A percentile compares a stretch with the other conserved stretches of the same genome.
Evolutionary conservation across 2,797 vertebrate species (phyloP).

Genomic region (Diglossa cyanea): DNA sequence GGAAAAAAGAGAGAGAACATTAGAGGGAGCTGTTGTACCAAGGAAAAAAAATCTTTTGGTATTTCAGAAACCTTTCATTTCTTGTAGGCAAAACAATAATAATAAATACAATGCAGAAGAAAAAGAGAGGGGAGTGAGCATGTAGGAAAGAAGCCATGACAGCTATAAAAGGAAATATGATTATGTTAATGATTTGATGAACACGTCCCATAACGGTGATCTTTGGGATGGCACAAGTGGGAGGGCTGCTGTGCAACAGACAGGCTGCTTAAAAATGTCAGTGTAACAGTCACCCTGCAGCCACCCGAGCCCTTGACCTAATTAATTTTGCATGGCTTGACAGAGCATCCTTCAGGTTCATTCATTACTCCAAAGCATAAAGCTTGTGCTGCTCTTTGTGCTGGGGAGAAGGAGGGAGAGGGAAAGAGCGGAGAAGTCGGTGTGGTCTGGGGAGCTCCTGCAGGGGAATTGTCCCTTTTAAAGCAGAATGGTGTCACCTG

Average conservation of each 20-base stretch:
- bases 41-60: not conserved
- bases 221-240: not conserved
- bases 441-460: not conserved
- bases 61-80: not conserved
- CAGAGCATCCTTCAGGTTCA: not conserved
- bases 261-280: constrained; percentile 10
- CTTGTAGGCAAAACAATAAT: constrained; percentile 29
- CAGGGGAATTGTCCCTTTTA: not conserved
- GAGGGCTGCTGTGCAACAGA: not conserved
- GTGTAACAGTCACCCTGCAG: constrained; percentile 18
- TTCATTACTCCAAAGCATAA: constrained; percentile 22
- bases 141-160: not conserved
- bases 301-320: not conserved
- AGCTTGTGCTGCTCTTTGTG: not conserved
- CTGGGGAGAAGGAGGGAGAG: not conserved
- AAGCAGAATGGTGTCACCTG: not conserved
- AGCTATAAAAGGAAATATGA: not conserved
- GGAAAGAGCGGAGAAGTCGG: not conserved
- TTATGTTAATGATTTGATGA: constrained; percentile 20
- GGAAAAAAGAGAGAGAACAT: not conserved
- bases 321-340: constrained; percentile 41
- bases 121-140: not conserved
- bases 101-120: constrained; percentile 57
- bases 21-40: constrained; percentile 81
- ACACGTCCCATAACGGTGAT: not conserved